These are phyloP conservation scores for Thaumatotibia leucotreta DNA, from an alignment of 1,140 invertebrate species.

Conservation along the genomic window DNA sequence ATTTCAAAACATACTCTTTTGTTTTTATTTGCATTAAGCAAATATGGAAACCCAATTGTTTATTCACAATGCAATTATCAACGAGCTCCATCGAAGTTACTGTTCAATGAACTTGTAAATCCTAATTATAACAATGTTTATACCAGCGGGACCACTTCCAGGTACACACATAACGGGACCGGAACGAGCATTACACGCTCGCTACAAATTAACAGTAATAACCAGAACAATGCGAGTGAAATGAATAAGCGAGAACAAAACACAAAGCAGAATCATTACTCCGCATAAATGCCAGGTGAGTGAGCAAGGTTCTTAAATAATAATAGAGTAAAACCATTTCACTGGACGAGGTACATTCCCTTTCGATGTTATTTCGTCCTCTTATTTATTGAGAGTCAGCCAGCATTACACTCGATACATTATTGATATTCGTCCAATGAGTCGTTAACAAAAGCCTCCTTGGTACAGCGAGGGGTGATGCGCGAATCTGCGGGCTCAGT, in stretches of 20 bases:
- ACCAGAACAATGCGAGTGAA: background rate
- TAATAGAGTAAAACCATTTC: background rate
- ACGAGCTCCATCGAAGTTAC: background rate
- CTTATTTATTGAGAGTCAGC: background rate
- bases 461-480: slow-evolving; percentile 23
- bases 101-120: background rate
- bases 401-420: slow-evolving; percentile 20
- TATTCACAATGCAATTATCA: background rate
- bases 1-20: too few relatives aligned
- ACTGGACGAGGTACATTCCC: background rate
- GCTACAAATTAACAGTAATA: background rate
- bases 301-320: background rate
- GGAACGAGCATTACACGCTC: background rate
- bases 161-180: background rate
- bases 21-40: background rate
- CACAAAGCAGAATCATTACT: slow-evolving; percentile 8
- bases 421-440: slow-evolving; percentile 20
- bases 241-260: background rate
- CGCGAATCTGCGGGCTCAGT: slow-evolving; percentile 45
- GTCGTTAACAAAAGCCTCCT: slow-evolving; percentile 25
- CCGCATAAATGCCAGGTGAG: background rate
- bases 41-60: background rate
- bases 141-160: background rate
- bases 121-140: background rate
- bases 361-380: background rate